Conservation (phyloP, 1,140 invertebrate species). For the Pemphigus obesinymphae region DNA sequence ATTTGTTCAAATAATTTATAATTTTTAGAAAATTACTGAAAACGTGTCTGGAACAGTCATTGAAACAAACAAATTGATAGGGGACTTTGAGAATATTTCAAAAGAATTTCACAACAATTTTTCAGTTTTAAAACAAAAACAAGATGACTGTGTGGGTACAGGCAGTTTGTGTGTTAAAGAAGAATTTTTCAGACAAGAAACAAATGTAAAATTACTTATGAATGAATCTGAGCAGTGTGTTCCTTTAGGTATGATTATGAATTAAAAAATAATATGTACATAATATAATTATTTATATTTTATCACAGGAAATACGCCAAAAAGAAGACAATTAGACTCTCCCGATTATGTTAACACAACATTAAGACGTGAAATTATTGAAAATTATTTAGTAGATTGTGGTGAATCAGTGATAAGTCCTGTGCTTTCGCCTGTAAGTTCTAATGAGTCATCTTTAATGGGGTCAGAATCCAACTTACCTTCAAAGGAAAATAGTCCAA, state of each 20-base stretch:
- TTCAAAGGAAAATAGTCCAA: conserved; percentile 18
- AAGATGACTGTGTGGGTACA: conserved; percentile 5
- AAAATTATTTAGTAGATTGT: not conserved
- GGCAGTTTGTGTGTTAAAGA: conserved; percentile 35
- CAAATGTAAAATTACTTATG: conserved; percentile 19
- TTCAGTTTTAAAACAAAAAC: conserved; percentile 24
- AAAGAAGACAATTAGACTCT: conserved; percentile 20
- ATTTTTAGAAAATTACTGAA: not conserved
- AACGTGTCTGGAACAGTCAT: not conserved
- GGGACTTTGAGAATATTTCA: not conserved
- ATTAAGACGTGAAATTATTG: conserved; percentile 19
- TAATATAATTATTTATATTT: not conserved
- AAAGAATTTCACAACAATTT: conserved; percentile 13
- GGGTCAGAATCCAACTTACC: conserved; percentile 11
- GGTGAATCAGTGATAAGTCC: conserved; percentile 2
- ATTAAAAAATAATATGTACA: not conserved
- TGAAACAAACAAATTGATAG: not conserved
- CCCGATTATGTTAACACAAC: conserved; percentile 24
- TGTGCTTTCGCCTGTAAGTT: not conserved
- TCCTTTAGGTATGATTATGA: conserved; percentile 6
- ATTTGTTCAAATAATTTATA: not conserved
- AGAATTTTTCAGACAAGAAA: conserved; percentile 33
- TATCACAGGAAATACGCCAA: conserved; percentile 14
- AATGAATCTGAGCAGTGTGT: conserved; percentile 14
- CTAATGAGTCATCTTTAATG: not conserved